Percentiles rank a stretch among this genome's conserved stretches.
Evolutionary conservation across 2,888 invertebrate species (phyloP).

Genomic region (Aethes cnicana): DNA sequence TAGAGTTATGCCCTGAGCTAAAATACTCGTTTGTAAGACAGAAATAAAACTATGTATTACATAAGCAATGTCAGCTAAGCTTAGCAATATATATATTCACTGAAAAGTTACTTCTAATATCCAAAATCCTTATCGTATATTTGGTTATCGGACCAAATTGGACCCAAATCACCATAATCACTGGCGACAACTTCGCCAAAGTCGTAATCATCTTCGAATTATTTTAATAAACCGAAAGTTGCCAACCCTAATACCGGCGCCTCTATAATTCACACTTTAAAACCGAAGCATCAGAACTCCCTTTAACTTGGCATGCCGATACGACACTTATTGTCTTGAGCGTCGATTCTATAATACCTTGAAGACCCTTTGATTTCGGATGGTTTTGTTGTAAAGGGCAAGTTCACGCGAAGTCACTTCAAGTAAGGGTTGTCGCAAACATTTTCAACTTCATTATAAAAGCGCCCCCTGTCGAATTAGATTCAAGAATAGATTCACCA

Average conservation of each 20-base stretch:
- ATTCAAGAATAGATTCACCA: constrained; percentile 22
- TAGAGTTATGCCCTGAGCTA: too few species aligned
- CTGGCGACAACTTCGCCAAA: constrained; percentile 8
- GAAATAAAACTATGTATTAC: too few species aligned
- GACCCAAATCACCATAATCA: constrained; percentile 14
- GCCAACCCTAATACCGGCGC: constrained; percentile 50
- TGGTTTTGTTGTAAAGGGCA: too few species aligned
- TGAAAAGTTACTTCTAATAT: too few species aligned
- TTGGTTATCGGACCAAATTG: constrained; percentile 7
- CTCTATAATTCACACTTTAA: constrained; percentile 47
- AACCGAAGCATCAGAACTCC: too few species aligned
- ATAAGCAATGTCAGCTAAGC: too few species aligned
- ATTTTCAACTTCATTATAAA: constrained; percentile 61
- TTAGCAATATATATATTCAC: too few species aligned
- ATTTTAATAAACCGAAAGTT: constrained; percentile 19
- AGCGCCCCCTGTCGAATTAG: constrained; percentile 39
- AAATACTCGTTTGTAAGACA: too few species aligned
- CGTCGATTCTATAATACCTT: too few species aligned
- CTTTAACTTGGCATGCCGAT: too few species aligned
- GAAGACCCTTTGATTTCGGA: too few species aligned
- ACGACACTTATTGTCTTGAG: too few species aligned
- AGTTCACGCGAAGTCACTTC: neutral
- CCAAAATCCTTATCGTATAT: constrained; percentile 14
- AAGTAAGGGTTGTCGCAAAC: constrained; percentile 53
- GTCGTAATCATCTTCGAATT: constrained; percentile 18